These are phyloP conservation scores for Xenopus petersii DNA, from an alignment of 2,797 vertebrate genomes.

Conservation along the genomic window DNA sequence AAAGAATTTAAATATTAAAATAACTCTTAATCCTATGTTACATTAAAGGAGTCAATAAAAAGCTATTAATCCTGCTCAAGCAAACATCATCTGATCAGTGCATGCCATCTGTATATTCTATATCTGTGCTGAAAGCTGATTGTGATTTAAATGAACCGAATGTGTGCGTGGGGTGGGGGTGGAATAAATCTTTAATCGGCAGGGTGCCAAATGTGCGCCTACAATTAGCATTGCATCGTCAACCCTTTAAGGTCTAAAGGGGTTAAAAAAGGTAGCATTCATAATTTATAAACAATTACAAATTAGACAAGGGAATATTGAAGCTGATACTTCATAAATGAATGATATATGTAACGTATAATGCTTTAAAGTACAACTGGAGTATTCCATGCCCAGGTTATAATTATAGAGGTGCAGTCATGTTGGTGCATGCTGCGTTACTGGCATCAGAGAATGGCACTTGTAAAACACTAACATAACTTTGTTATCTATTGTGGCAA, in stretches of 20 bases:
- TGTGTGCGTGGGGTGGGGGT: neutral
- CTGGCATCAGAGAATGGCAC: too few relatives aligned
- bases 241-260: neutral
- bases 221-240: neutral
- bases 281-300: constrained; percentile 1
- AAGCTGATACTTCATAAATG: neutral
- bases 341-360: neutral
- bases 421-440: too few relatives aligned
- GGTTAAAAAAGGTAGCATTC: neutral
- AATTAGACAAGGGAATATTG: neutral
- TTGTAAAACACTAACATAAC: too few relatives aligned
- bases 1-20: too few relatives aligned
- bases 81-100: neutral
- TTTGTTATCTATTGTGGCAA: too few relatives aligned
- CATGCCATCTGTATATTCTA: neutral
- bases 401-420: too few relatives aligned
- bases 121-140: neutral
- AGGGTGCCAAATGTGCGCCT: neutral
- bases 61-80: neutral
- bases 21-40: neutral
- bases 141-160: neutral
- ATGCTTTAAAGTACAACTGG: too few relatives aligned
- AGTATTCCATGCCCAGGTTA: too few relatives aligned
- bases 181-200: neutral
- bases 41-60: neutral